Evolutionary conservation across 2,888 invertebrate species (phyloP), one percentile per base, ranked within the genome.

Genomic region (Drosophila neonasuta): DNA sequence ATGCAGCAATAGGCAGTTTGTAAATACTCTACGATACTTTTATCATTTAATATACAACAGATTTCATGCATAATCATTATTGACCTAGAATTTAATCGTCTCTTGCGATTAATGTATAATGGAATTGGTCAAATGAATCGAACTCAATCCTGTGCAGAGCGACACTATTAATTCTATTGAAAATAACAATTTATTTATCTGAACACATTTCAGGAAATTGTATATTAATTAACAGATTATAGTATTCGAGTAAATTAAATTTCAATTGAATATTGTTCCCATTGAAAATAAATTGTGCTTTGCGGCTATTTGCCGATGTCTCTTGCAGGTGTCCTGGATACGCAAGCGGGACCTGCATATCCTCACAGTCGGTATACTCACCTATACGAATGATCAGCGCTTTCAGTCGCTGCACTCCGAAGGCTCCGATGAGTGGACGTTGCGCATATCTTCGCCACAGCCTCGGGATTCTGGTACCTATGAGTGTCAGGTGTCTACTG

Each of bases 291-390:
- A 44, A 54, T 20, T 54, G 17, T 32, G 54, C 9, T 20, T 54
- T 44, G 32, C 20, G 54, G 42, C 30, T 4, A 32, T 44, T 41
- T 52, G 13, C 9, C 41, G 29, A 3, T 11, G 17, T 52, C 52
- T n/a, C 41, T 42, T 32, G 42, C 24, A 87, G 88, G 86, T 96
- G 34, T 96, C 96, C 9, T 96, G 96, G 96, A 96, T 96, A 81
- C 92, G 96, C 15, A 95, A 96, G 87, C 92, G 96, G 41, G 96
- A 96, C 90, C 92, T 96, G 60, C 96, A 96, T 92, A 94, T 95
- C 79, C 91, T 95, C 61, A 95, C 95, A 2, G 94, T 94, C 20
- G 95, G 95, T 36, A 93, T 94, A 71, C 91, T 94, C 87, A 94
- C 95, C 52, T 95, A 95, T 89, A 95, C 95, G 30, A 94, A 94